A percentile compares a stretch with the other conserved stretches of the same genome.
These are phyloP conservation scores for Coecobrya sp. DNA, from an alignment of 2,888 invertebrate species.

Conservation along the genomic window DNA sequence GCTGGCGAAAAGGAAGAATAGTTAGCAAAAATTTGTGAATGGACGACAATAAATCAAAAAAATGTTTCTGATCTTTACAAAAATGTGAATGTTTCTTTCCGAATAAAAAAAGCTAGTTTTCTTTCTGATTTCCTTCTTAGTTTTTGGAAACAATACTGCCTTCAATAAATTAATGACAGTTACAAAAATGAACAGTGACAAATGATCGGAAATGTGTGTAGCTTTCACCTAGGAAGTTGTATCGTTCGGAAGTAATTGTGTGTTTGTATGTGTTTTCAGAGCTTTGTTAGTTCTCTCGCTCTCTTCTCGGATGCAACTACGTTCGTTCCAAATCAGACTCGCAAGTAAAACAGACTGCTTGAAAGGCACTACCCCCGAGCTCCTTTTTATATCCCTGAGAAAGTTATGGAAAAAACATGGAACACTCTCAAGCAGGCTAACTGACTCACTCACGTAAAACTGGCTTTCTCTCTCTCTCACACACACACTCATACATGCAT, in stretches of 20 bases:
- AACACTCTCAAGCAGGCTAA: neutral
- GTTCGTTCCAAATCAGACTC: constrained; percentile 63
- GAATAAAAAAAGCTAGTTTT: neutral
- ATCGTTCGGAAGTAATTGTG: neutral
- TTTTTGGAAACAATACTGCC: too few relatives aligned
- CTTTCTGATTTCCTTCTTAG: neutral
- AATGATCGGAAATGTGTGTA: neutral
- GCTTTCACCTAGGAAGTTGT: neutral
- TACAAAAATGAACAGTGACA: constrained; percentile 19
- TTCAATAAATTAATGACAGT: constrained; percentile 33
- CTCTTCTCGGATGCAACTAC: neutral
- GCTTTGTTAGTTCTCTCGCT: neutral
- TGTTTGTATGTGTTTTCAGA: neutral
- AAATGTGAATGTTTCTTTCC: neutral
- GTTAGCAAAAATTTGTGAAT: neutral
- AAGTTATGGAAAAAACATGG: constrained; percentile 23
- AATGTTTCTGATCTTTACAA: neutral
- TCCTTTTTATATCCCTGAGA: constrained; percentile 68
- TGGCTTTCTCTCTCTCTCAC: neutral
- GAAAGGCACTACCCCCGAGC: constrained; percentile 69
- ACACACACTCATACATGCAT: neutral
- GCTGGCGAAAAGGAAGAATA: neutral
- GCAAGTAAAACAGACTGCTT: constrained; percentile 65
- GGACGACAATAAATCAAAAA: neutral
- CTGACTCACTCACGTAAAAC: constrained; percentile 46